These are phyloP conservation scores for Phaenicophaeus curvirostris DNA, from an alignment of 2,797 vertebrate species.

Conservation along the genomic window DNA sequence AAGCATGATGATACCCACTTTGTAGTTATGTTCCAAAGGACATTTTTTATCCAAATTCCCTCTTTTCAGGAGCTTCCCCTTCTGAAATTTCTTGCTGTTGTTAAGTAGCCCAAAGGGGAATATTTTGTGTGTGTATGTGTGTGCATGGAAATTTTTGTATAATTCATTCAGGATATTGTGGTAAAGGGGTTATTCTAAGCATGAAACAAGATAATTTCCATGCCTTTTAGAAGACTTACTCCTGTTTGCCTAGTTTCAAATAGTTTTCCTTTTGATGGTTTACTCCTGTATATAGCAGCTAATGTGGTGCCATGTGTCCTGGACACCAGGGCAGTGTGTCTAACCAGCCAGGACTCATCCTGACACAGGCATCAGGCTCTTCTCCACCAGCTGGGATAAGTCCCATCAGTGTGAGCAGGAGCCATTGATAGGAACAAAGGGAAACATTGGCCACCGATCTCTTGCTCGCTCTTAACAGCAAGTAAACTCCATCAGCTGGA, in stretches of 20 bases:
- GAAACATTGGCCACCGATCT: not conserved
- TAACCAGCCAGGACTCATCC: not conserved
- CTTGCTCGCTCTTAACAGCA: not conserved
- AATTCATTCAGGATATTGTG: constrained; percentile 35
- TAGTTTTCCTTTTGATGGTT: not conserved
- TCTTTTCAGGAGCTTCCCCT: constrained; percentile 23
- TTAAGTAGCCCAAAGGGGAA: constrained; percentile 22
- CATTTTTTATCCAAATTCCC: constrained; percentile 7
- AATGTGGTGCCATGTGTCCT: rapidly evolving
- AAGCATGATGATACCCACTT: not conserved
- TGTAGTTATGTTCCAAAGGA: not conserved
- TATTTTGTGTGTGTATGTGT: not conserved
- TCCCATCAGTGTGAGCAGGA: not conserved
- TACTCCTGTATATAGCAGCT: not conserved
- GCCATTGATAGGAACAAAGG: not conserved
- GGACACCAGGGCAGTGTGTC: rapidly evolving
- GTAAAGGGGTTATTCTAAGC: constrained; percentile 58
- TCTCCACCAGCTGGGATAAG: not conserved
- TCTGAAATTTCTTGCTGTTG: not conserved
- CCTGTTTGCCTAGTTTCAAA: not conserved
- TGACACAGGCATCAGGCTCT: not conserved
- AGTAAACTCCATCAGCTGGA: not conserved
- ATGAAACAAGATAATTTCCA: constrained; percentile 39
- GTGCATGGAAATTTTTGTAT: not conserved
- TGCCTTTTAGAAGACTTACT: not conserved